Conservation (phyloP, 2,888 invertebrate genomes). For the Tetragonisca angustula region DNA sequence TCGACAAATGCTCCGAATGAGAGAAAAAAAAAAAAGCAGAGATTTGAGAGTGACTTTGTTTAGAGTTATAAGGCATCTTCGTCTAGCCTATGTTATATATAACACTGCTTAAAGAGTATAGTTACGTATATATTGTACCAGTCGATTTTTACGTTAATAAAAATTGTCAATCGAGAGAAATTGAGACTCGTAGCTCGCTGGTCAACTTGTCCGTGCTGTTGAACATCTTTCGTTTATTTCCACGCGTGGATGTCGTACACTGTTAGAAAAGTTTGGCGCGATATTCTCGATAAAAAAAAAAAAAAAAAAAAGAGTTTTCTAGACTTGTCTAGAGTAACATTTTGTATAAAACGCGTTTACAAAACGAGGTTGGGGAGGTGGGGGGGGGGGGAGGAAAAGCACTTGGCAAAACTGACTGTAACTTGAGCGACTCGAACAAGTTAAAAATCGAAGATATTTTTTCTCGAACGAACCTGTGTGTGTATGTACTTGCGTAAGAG, state of each 20-base stretch:
- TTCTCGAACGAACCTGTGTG: slow-evolving; percentile 29
- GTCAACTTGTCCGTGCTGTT: neutral
- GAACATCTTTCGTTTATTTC: neutral
- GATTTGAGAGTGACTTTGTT: neutral
- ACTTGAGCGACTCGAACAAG: neutral
- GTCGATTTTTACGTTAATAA: too few species aligned
- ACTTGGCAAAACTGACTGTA: neutral
- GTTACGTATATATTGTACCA: neutral
- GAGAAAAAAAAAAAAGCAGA: neutral
- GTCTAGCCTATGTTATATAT: neutral
- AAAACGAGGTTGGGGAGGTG: neutral
- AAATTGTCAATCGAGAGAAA: too few species aligned
- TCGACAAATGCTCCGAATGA: neutral
- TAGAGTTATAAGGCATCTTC: neutral
- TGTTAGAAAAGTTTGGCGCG: neutral
- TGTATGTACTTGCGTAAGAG: neutral
- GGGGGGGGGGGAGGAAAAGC: neutral
- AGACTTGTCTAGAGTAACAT: neutral
- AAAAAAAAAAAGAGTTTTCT: neutral
- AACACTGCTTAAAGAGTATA: neutral
- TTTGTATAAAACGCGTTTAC: slow-evolving; percentile 11
- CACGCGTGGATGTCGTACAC: too few species aligned
- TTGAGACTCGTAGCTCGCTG: too few species aligned
- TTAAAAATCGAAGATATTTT: slow-evolving; percentile 41
- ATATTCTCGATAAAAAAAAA: neutral